Percentiles rank a stretch among this genome's conserved stretches.
Evolutionary conservation across 2,113 vertebrate genomes (phyloP).

Genomic region (Plecturocebus donacophilus): DNA sequence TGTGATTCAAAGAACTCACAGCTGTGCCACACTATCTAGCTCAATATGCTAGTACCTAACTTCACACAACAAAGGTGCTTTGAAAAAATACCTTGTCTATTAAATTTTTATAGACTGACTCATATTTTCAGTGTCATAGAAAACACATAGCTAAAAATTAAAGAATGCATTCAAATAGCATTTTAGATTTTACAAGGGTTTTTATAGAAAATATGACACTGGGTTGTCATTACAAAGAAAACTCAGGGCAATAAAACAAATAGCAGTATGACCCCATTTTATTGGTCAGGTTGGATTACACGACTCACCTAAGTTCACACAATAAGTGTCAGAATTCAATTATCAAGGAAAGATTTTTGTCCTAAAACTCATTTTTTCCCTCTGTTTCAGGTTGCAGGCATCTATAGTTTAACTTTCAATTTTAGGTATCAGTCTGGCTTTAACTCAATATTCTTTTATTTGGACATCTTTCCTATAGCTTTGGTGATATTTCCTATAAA

Average conservation of each 20-base stretch:
- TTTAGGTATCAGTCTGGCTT: background rate
- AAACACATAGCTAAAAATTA: background rate
- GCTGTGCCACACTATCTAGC: background rate
- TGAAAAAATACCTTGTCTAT: background rate
- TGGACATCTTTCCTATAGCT: background rate
- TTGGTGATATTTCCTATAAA: background rate
- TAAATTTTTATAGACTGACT: background rate
- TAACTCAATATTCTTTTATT: background rate
- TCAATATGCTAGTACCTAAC: background rate
- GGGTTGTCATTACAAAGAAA: background rate
- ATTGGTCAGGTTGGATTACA: background rate
- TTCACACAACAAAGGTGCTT: background rate
- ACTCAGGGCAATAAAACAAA: background rate
- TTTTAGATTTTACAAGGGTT: background rate
- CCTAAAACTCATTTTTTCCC: background rate
- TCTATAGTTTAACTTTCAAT: background rate
- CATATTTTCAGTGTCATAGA: background rate
- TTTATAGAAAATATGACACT: background rate
- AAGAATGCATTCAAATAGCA: background rate
- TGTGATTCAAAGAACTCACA: background rate
- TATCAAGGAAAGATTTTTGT: background rate
- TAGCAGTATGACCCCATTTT: background rate
- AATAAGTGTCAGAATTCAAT: background rate
- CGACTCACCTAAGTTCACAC: background rate
- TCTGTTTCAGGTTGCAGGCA: background rate